Percentiles rank a stretch among this genome's conserved stretches.
These are phyloP conservation scores for Cololabis saira DNA, from an alignment of 2,113 vertebrate species.

Conservation along the genomic window DNA sequence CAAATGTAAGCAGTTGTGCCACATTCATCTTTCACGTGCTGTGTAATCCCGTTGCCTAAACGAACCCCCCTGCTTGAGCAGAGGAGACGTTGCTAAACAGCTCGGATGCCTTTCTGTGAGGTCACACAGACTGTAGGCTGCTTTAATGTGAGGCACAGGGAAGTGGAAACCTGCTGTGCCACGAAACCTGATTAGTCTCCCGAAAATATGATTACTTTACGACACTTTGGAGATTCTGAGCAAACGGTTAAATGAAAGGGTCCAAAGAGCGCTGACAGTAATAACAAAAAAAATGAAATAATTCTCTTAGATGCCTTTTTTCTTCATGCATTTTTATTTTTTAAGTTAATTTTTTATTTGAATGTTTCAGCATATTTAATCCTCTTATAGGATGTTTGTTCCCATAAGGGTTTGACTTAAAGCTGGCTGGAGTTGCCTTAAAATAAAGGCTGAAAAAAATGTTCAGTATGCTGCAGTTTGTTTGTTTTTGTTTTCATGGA, in stretches of 20 bases:
- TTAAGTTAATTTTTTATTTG: neutral
- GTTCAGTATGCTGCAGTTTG: neutral
- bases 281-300: neutral
- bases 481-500: neutral
- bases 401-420: neutral
- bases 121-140: too few relatives aligned
- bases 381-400: too few relatives aligned
- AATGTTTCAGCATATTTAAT: neutral
- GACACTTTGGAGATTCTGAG: too few relatives aligned
- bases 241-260: too few relatives aligned
- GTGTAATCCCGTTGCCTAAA: conserved; percentile 58
- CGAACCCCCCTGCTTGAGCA: conserved; percentile 35
- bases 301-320: neutral
- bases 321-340: neutral
- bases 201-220: too few relatives aligned
- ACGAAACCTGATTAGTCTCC: too few relatives aligned
- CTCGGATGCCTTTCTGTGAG: conserved; percentile 22
- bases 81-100: conserved; percentile 41
- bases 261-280: too few relatives aligned
- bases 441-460: neutral
- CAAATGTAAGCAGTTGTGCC: conserved; percentile 36
- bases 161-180: too few relatives aligned
- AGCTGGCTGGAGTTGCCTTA: neutral
- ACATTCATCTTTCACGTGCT: conserved; percentile 57
- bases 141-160: too few relatives aligned